Evolutionary conservation across 1,140 invertebrate genomes (phyloP).

Genomic region (Drosophila trapezifrons): DNA sequence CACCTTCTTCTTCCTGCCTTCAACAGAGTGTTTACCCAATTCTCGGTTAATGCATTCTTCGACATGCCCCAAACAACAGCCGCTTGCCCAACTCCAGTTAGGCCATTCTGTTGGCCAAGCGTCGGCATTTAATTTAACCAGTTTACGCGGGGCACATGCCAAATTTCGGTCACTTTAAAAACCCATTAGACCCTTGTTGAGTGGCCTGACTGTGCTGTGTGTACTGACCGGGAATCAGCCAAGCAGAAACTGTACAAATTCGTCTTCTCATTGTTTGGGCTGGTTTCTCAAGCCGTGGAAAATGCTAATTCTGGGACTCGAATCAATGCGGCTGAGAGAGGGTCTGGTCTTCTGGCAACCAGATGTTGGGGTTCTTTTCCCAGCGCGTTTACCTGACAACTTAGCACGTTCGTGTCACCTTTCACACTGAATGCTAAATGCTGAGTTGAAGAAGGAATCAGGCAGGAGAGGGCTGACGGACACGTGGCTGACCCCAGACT

Average conservation of each 20-base stretch:
- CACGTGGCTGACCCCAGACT: constrained; percentile 51
- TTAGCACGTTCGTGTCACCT: constrained; percentile 53
- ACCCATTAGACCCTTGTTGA: constrained; percentile 61
- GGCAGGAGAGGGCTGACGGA: constrained; percentile 1
- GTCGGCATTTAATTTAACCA: constrained; percentile 44
- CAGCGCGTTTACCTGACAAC: constrained; percentile 52
- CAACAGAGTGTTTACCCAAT: constrained; percentile 6
- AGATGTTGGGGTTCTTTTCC: constrained; percentile 38
- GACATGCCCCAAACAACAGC: constrained; percentile 18
- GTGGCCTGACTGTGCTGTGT: background rate
- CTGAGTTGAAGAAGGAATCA: constrained; percentile 30
- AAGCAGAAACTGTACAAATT: constrained; percentile 66
- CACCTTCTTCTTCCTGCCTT: constrained; percentile 1
- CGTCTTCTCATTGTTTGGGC: constrained; percentile 51
- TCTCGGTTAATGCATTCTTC: constrained; percentile 23
- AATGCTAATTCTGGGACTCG: constrained; percentile 65
- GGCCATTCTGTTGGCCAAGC: constrained; percentile 36
- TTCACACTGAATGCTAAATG: constrained; percentile 23
- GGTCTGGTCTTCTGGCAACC: constrained; percentile 11
- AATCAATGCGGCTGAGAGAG: constrained; percentile 43
- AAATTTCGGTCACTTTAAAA: constrained; percentile 78
- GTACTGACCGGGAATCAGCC: constrained; percentile 38
- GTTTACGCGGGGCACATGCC: constrained; percentile 54
- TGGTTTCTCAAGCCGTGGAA: constrained; percentile 26
- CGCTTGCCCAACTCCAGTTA: constrained; percentile 12